Base-by-base conservation (phyloP, 2,888 invertebrate genomes). In the Liposcelis brunnea region DNA sequence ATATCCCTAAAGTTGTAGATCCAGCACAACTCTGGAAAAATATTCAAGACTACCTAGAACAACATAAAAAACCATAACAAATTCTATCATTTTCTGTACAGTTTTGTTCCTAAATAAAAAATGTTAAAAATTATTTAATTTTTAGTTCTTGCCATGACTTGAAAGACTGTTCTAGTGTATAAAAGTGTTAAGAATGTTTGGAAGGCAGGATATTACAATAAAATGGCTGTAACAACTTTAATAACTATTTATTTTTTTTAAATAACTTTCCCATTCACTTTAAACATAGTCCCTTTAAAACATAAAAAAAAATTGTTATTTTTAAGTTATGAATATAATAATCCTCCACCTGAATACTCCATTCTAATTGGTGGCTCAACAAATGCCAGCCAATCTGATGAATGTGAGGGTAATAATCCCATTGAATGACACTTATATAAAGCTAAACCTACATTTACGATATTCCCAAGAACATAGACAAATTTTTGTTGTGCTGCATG, bases 341-440 rank as follows among this genome's bases (percentile, higher is more conserved):
- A 40, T 45, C 89, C 89, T 50, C 90, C 90, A 35, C 86, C 86
- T 55, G 84, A 79, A 65, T 80, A 83, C 64, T 90, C 90, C 48
- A 83, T 69, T 58, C 86, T 71, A 45, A 77, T 75, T 59, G 83
- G 85, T 2, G 93, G 87, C 59, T 94, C 86, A 45, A 91, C 87
- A 70, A 97, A 97, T 45, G 95, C 94, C 49, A 97, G 66, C 97
- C 97, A 97, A 64, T 97, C 97, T 34, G 95, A 95, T 1, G 94
- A 80, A 65, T 97, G 93, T 42, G 94, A 94, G 1, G 97, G 97
- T 45, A 97, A 65, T 19, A 97, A 64, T 2, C 95, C 97, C 94
- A 97, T 95, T 50, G 90, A 90, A 58, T 95, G 93, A 61, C 95
- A 97, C 65, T 97, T 97, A 61, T 95, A 97, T 34, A 97, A 67